Evolutionary conservation across 1,140 invertebrate genomes (phyloP).

Genomic region (Achroia grisella): DNA sequence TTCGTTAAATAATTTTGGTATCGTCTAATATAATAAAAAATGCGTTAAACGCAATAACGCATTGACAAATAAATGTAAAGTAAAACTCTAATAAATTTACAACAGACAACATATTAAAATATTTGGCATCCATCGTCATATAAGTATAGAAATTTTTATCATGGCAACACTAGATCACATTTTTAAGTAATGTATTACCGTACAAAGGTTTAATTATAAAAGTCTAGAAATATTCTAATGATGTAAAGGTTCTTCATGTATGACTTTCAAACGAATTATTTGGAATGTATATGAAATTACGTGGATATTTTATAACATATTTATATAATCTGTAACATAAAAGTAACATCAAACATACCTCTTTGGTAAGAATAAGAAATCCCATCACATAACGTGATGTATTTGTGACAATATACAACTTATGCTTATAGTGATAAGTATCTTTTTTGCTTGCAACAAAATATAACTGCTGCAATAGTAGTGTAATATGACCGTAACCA

Average conservation of each 20-base stretch:
- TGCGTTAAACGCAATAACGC: too few relatives aligned
- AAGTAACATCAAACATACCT: slow-evolving; percentile 15
- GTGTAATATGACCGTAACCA: too few relatives aligned
- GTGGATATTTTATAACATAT: too few relatives aligned
- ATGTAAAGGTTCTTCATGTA: too few relatives aligned
- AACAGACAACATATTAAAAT: slow-evolving; percentile 27
- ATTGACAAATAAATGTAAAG: too few relatives aligned
- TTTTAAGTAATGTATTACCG: slow-evolving; percentile 3
- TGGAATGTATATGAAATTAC: too few relatives aligned
- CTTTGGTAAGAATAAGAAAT: slow-evolving; percentile 45
- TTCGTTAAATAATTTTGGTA: too few relatives aligned
- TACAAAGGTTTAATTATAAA: neutral
- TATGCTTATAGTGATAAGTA: neutral
- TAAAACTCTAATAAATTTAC: slow-evolving; percentile 5
- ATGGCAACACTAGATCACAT: slow-evolving; percentile 34
- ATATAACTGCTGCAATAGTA: neutral
- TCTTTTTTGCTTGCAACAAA: neutral
- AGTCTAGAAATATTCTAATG: too few relatives aligned
- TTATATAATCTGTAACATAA: too few relatives aligned
- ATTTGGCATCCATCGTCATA: slow-evolving; percentile 34
- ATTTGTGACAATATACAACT: slow-evolving; percentile 10
- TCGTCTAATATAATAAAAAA: too few relatives aligned
- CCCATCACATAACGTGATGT: slow-evolving; percentile 1
- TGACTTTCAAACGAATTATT: too few relatives aligned
- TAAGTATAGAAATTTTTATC: slow-evolving; percentile 17